These are phyloP conservation scores for Willisornis vidua DNA, from an alignment of 2,113 vertebrate genomes.

Conservation along the genomic window DNA sequence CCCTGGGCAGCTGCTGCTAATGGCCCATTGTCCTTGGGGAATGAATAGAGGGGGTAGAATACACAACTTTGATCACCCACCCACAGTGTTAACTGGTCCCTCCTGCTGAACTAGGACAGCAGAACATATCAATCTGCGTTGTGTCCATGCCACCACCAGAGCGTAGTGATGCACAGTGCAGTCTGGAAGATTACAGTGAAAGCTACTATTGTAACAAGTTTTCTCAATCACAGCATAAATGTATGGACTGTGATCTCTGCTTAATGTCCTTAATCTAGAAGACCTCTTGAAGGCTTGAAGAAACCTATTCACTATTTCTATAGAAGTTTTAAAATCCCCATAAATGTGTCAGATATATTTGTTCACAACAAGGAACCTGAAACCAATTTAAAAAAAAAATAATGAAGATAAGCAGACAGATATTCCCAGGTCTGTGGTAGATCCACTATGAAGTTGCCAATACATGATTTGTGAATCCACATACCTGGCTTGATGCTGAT, in stretches of 20 bases:
- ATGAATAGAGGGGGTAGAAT: too few species aligned
- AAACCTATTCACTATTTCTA: background rate
- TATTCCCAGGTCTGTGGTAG: background rate
- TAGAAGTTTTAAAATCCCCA: background rate
- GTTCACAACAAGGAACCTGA: background rate
- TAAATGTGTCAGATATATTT: background rate
- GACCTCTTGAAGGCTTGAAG: background rate
- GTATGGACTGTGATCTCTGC: background rate
- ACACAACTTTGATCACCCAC: too few species aligned
- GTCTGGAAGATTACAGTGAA: background rate
- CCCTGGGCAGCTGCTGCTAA: too few species aligned
- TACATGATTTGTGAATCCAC: background rate
- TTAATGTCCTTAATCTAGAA: background rate
- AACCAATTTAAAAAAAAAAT: background rate
- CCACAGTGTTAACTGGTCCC: too few species aligned
- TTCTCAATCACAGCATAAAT: background rate
- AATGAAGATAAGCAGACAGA: background rate
- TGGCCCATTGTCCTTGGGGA: too few species aligned
- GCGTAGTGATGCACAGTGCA: background rate
- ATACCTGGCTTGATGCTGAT: background rate
- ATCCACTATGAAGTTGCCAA: background rate
- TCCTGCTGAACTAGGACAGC: too few species aligned
- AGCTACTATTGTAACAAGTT: background rate
- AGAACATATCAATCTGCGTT: background rate
- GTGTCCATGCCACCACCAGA: background rate